These are phyloP conservation scores for Antennarius maculatus DNA, from an alignment of 2,797 vertebrate genomes.

Conservation along the genomic window DNA sequence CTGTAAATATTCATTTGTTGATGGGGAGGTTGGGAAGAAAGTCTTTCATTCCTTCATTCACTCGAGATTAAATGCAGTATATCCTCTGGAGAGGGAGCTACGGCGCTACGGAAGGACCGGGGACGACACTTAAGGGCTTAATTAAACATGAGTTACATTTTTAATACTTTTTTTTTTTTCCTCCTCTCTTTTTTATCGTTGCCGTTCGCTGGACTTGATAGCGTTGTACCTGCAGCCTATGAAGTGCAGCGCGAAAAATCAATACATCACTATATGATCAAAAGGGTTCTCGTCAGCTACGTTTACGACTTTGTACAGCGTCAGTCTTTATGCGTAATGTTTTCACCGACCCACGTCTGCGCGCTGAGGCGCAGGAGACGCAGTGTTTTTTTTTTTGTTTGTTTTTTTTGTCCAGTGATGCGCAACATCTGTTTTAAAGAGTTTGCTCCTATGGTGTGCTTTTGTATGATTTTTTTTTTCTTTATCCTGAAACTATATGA, in stretches of 20 bases:
- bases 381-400: too few relatives aligned
- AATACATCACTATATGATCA: conserved; percentile 34
- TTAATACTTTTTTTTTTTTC: conserved; percentile 29
- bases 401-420: conserved; percentile 51
- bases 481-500: conserved; percentile 31
- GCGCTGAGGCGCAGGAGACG: conserved; percentile 43
- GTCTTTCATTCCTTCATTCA: conserved; percentile 4
- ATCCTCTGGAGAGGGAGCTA: conserved; percentile 30
- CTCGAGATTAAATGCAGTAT: conserved; percentile 34
- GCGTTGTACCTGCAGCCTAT: conserved; percentile 35
- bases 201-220: conserved; percentile 37
- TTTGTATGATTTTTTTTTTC: conserved; percentile 41
- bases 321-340: conserved; percentile 55
- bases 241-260: conserved; percentile 32
- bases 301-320: conserved; percentile 72
- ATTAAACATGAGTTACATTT: conserved; percentile 57
- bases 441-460: conserved; percentile 52
- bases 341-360: conserved; percentile 57
- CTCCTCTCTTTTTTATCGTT: conserved; percentile 27
- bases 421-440: conserved; percentile 46
- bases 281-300: conserved; percentile 52
- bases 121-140: conserved; percentile 70
- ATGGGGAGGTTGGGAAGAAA: conserved; percentile 2
- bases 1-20: conserved; percentile 63
- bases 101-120: conserved; percentile 31